Evolutionary conservation across 2,113 vertebrate genomes (phyloP).

Genomic region (Salvelinus namaycush): DNA sequence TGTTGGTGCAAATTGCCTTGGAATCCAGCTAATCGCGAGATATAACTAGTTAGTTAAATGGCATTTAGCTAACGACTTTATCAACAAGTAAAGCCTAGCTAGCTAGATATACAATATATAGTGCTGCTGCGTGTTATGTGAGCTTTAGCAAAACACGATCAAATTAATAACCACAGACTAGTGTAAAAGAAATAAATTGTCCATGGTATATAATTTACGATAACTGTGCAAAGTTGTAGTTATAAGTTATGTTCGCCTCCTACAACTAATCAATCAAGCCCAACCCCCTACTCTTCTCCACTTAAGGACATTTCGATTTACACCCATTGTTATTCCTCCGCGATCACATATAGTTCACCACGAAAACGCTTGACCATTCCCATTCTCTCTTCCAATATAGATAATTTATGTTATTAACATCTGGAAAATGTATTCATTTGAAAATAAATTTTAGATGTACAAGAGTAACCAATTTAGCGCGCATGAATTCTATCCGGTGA

Average conservation of each 20-base stretch:
- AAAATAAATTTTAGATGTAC: background rate
- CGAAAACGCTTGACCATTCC: background rate
- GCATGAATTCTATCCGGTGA: background rate
- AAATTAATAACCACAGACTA: background rate
- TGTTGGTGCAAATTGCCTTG: constrained; percentile 1
- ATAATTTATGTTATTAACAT: background rate
- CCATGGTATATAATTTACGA: constrained; percentile 2
- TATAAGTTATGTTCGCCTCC: constrained; percentile 44
- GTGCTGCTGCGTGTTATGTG: constrained; percentile 7
- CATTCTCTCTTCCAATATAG: background rate
- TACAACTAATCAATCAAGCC: constrained; percentile 29
- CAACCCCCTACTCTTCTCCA: constrained; percentile 45
- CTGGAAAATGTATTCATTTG: background rate
- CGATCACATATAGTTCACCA: constrained; percentile 37
- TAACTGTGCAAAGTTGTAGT: constrained; percentile 43
- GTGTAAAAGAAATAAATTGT: background rate
- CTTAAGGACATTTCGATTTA: constrained; percentile 54
- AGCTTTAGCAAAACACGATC: background rate
- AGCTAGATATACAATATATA: background rate
- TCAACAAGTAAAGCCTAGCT: background rate
- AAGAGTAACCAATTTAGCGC: background rate
- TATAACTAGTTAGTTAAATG: background rate
- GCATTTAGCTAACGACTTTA: background rate
- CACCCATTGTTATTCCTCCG: constrained; percentile 28
- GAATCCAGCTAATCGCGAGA: constrained; percentile 17